These are phyloP conservation scores for Cyaniris semiargus DNA, from an alignment of 2,888 invertebrate species.

Conservation along the genomic window DNA sequence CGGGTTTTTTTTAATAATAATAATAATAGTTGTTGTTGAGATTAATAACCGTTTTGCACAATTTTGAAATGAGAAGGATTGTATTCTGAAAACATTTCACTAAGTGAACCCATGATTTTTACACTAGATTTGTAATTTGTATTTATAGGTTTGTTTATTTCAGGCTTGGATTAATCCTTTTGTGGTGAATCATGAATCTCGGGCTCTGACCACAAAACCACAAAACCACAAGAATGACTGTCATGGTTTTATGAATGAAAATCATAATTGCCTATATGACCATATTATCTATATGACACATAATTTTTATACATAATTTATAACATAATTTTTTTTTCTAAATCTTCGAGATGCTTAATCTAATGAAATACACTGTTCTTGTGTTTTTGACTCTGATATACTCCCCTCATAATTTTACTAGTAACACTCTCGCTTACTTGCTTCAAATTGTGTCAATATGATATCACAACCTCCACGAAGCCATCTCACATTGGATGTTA, in stretches of 20 bases:
- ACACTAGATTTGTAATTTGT: neutral
- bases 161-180: neutral
- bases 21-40: too few species aligned
- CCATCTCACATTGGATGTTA: neutral
- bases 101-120: neutral
- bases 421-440: neutral
- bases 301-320: too few species aligned
- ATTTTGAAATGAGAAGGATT: neutral
- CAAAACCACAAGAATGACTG: slow-evolving; percentile 16
- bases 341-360: too few species aligned
- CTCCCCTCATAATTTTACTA: neutral
- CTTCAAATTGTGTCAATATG: neutral
- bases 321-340: too few species aligned
- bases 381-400: neutral
- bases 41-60: too few species aligned
- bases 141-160: slow-evolving; percentile 1
- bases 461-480: neutral
- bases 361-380: neutral
- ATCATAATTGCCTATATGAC: neutral
- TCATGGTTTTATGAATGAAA: neutral
- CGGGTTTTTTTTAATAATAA: too few species aligned
- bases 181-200: neutral
- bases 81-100: neutral
- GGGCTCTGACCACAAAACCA: neutral
- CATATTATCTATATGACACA: neutral